Evolutionary conservation across 2,797 vertebrate species (phyloP).

Genomic region (Eospalax fontanierii): DNA sequence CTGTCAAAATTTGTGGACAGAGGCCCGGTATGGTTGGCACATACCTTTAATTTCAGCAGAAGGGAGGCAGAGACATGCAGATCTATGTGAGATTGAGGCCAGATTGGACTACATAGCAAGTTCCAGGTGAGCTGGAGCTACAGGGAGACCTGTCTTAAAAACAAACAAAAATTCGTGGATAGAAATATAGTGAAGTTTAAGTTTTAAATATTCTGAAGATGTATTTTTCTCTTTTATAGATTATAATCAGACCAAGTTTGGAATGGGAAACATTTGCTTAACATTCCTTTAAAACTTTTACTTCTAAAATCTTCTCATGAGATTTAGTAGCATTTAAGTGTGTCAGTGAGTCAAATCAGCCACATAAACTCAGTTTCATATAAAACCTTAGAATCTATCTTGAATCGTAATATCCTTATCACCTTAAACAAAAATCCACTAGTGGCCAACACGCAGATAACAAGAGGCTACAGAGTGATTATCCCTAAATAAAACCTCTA

Average conservation of each 20-base stretch:
- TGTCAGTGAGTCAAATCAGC: conserved; percentile 29
- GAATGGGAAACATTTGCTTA: conserved; percentile 26
- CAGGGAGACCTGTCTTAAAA: no score
- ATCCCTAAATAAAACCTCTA: no score
- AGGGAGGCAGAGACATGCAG: no score
- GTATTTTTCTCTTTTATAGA: conserved; percentile 34
- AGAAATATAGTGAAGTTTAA: conserved; percentile 35
- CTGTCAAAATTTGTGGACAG: conserved; percentile 42
- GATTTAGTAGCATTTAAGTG: conserved; percentile 8
- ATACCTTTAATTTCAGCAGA: no score
- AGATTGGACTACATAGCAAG: no score
- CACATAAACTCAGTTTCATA: conserved; percentile 15
- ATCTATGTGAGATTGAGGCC: no score
- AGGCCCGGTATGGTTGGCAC: no score
- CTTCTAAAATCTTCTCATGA: conserved; percentile 38
- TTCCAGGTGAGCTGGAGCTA: no score
- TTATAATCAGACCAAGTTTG: conserved; percentile 16
- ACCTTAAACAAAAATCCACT: not conserved
- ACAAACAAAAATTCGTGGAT: not conserved
- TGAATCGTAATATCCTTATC: not conserved
- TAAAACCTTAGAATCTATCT: conserved; percentile 37
- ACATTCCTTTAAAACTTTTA: conserved; percentile 37
- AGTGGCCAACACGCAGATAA: no score
- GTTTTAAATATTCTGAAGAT: conserved; percentile 43
- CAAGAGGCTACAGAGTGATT: no score